phyloP scores from a whole-genome alignment of 2,113 vertebrate genomes.

The Zosterops pallidus region DNA sequence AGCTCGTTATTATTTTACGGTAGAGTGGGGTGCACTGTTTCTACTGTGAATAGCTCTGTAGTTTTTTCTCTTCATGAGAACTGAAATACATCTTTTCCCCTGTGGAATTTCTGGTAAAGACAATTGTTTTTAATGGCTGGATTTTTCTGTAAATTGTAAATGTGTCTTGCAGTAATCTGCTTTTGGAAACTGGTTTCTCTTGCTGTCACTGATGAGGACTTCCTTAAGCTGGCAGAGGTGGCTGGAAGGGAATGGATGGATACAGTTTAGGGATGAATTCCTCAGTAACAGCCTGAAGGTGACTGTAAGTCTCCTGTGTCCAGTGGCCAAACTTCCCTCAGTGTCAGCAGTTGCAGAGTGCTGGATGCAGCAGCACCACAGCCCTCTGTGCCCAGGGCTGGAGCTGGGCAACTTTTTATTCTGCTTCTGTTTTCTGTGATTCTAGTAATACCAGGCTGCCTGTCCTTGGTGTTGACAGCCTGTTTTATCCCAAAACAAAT shows the following conservation, averaged over 20 bases:
- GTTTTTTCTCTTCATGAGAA: constrained; percentile 58
- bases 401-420: not conserved
- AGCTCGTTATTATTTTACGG: not conserved
- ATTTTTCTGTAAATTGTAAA: not conserved
- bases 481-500: constrained; percentile 26
- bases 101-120: constrained; percentile 51
- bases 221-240: not conserved
- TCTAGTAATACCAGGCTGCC: not conserved
- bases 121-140: constrained; percentile 30
- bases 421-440: not conserved
- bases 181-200: constrained; percentile 3
- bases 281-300: not conserved
- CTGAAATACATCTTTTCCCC: constrained; percentile 31
- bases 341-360: not conserved
- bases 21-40: not conserved
- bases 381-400: not conserved
- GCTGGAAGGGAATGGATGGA: not conserved
- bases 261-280: not conserved
- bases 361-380: not conserved
- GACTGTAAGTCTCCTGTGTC: not conserved
- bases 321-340: not conserved
- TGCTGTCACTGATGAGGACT: not conserved
- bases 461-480: not conserved
- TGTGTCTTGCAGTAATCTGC: constrained; percentile 45
- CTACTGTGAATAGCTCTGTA: constrained; percentile 23